A percentile compares a stretch with the other conserved stretches of the same genome.
These are phyloP conservation scores for Laodelphax striatellus DNA, from an alignment of 1,140 invertebrate genomes.

Conservation along the genomic window DNA sequence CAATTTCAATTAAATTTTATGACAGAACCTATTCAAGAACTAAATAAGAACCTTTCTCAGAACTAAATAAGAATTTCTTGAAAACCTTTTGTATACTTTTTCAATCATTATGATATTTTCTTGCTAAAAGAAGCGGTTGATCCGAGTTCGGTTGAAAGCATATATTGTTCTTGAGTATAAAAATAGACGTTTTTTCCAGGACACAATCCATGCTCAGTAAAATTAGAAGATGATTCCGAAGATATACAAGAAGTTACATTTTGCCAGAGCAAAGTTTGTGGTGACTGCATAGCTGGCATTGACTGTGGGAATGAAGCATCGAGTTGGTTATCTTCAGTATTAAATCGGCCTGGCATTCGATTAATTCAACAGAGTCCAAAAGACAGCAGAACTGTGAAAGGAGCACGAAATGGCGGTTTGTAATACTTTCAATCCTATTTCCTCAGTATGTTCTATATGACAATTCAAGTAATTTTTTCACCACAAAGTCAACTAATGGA, in stretches of 20 bases:
- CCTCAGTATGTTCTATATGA: no score
- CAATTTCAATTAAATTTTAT: no score
- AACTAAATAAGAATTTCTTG: no score
- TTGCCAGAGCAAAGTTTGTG: slow-evolving; percentile 73
- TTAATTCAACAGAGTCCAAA: slow-evolving; percentile 47
- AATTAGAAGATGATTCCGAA: slow-evolving; percentile 28
- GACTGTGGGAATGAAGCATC: slow-evolving; percentile 74
- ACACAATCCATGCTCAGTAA: slow-evolving; percentile 22
- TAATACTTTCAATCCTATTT: neutral
- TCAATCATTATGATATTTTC: no score
- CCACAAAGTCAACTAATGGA: no score
- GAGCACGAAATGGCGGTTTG: slow-evolving; percentile 9
- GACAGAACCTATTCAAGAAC: no score
- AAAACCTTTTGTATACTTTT: no score
- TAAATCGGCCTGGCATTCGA: slow-evolving; percentile 51
- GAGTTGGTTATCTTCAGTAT: slow-evolving; percentile 57
- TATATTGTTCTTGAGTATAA: no score
- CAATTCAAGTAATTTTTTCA: no score
- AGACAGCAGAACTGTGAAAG: slow-evolving; percentile 20
- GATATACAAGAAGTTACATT: slow-evolving; percentile 26
- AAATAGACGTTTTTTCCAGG: neutral
- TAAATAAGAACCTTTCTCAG: no score
- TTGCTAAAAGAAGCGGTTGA: no score
- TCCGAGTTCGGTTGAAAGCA: no score
- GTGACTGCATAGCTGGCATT: slow-evolving; percentile 59